Conservation (phyloP, 2,888 invertebrate species). For the Anticlea derivata region DNA sequence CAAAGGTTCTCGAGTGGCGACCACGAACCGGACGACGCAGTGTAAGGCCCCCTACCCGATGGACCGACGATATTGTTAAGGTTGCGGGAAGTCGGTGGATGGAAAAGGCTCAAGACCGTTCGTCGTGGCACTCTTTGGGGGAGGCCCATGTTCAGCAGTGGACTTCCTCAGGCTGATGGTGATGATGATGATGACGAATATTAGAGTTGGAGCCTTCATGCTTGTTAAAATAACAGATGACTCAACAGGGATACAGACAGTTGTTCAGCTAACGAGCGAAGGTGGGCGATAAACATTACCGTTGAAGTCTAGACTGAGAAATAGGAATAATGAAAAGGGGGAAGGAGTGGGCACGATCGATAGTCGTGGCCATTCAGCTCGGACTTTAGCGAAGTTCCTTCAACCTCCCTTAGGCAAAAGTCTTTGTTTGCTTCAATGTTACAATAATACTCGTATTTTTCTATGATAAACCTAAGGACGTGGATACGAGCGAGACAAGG, state of each 20-base stretch:
- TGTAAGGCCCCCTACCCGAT: too few species aligned
- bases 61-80: too few species aligned
- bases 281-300: conserved; percentile 5
- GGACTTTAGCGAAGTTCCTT: conserved; percentile 20
- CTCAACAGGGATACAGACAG: conserved; percentile 3
- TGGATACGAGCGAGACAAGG: too few species aligned
- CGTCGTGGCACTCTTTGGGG: too few species aligned
- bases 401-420: conserved; percentile 2
- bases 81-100: too few species aligned
- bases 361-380: conserved; percentile 7
- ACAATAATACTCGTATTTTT: too few species aligned
- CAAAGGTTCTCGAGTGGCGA: too few species aligned
- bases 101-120: too few species aligned
- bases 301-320: conserved; percentile 19
- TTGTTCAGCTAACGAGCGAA: conserved; percentile 1
- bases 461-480: too few species aligned
- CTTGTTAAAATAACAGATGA: conserved; percentile 1
- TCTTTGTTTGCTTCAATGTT: not conserved
- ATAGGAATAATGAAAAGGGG: conserved; percentile 7
- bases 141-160: too few species aligned
- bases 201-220: not conserved
- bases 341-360: conserved; percentile 16
- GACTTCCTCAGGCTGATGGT: too few species aligned
- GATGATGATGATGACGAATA: not conserved
- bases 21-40: too few species aligned